A percentile compares a stretch with the other conserved stretches of the same genome.
Evolutionary conservation across 2,797 vertebrate genomes (phyloP).

Genomic region (Delichon dasypus): DNA sequence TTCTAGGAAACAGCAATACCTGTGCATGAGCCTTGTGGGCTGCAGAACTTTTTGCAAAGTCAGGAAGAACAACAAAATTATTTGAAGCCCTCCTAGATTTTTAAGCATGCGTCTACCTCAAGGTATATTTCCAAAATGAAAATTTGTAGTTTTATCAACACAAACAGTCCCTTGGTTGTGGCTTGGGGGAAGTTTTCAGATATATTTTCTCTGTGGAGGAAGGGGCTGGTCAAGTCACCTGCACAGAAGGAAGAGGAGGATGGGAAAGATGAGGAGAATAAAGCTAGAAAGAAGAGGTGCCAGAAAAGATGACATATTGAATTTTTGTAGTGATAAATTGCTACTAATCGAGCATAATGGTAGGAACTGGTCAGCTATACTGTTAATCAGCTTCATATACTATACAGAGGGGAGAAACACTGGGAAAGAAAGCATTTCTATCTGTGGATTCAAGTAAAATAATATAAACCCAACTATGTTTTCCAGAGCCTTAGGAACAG

Average conservation of each 20-base stretch:
- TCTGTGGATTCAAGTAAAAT: background rate
- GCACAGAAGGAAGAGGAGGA: background rate
- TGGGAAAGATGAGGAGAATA: background rate
- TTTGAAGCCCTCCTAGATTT: background rate
- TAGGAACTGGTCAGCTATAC: background rate
- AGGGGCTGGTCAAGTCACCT: background rate
- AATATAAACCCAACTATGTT: background rate
- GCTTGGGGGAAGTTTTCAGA: background rate
- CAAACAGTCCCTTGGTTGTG: background rate
- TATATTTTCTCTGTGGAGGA: background rate
- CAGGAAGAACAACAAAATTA: background rate
- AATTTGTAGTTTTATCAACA: background rate
- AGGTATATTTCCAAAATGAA: background rate
- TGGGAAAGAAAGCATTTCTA: background rate
- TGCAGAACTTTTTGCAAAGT: background rate
- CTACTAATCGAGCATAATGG: background rate
- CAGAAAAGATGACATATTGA: background rate
- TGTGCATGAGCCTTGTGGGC: background rate
- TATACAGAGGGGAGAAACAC: background rate
- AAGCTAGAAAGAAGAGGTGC: background rate
- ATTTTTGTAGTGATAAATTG: background rate
- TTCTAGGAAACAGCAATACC: background rate
- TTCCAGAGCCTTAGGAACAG: constrained; percentile 24
- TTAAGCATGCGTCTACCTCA: background rate
- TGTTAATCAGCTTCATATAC: background rate